Evolutionary conservation across 2,113 vertebrate species (phyloP).

Genomic region (Ailurus styani): DNA sequence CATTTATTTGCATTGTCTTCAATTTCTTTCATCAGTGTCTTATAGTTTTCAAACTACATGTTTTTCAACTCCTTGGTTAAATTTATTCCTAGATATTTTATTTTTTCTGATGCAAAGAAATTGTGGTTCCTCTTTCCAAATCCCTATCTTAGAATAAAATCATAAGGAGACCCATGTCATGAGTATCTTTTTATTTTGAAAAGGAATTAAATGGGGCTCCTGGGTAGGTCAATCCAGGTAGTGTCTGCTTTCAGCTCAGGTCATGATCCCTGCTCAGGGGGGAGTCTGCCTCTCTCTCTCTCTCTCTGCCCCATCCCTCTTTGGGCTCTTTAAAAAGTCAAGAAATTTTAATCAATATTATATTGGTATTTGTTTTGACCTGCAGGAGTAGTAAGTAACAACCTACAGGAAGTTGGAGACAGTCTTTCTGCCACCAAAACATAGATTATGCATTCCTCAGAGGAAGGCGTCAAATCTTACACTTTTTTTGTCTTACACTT

Average conservation of each 20-base stretch:
- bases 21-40: not conserved
- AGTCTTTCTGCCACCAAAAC: not conserved
- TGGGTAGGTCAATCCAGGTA: not conserved
- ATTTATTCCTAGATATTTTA: not conserved
- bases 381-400: not conserved
- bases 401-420: not conserved
- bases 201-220: not conserved
- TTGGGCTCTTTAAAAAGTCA: not conserved
- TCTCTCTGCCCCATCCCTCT: not conserved
- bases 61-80: not conserved
- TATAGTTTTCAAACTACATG: not conserved
- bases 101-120: not conserved
- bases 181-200: not conserved
- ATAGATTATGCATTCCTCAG: not conserved
- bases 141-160: not conserved
- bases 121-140: not conserved
- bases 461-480: not conserved
- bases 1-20: not conserved
- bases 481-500: conserved; percentile 4
- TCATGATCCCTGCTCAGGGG: not conserved
- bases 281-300: not conserved
- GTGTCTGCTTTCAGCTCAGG: not conserved
- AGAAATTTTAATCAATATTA: not conserved
- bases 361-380: not conserved
- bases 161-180: not conserved